Conservation (phyloP, 2,113 vertebrate species). For the Petrocephalus zakoni region DNA sequence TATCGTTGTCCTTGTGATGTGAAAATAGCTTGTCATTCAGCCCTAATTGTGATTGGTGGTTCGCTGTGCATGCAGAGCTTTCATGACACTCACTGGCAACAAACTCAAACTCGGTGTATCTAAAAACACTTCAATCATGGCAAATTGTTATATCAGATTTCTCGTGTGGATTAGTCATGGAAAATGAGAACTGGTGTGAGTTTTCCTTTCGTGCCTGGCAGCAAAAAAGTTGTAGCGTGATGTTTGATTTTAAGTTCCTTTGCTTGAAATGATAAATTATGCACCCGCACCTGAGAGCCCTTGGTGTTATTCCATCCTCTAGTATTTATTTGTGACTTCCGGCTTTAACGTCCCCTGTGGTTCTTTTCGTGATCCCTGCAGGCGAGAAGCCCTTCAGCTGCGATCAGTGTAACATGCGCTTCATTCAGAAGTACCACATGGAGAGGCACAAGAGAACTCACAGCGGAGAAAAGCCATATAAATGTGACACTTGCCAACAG, state of each 20-base stretch:
- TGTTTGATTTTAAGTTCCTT: background rate
- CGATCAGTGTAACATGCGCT: conserved; percentile 98
- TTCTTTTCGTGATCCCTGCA: conserved; percentile 30
- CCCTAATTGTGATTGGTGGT: background rate
- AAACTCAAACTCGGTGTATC: background rate
- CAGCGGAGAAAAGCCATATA: conserved; percentile 99
- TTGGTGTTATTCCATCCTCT: background rate
- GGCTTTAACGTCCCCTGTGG: background rate
- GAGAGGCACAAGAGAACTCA: conserved; percentile 97
- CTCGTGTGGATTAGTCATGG: background rate
- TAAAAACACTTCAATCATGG: background rate
- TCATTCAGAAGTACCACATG: conserved; percentile 99
- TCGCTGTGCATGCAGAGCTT: background rate
- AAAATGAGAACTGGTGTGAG: background rate
- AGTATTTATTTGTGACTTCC: background rate
- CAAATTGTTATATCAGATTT: background rate
- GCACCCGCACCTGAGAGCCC: background rate
- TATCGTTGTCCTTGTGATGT: background rate
- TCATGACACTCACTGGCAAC: background rate
- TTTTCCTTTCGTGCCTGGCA: background rate
- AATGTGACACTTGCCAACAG: conserved; percentile 96
- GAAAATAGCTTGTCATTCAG: background rate
- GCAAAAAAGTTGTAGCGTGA: background rate
- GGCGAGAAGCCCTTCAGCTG: conserved; percentile 97
- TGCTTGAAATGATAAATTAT: background rate